Percentiles rank a stretch among this genome's conserved stretches.
Evolutionary conservation across 2,797 vertebrate species (phyloP).

Genomic region (Melanotaenia trifasciata): DNA sequence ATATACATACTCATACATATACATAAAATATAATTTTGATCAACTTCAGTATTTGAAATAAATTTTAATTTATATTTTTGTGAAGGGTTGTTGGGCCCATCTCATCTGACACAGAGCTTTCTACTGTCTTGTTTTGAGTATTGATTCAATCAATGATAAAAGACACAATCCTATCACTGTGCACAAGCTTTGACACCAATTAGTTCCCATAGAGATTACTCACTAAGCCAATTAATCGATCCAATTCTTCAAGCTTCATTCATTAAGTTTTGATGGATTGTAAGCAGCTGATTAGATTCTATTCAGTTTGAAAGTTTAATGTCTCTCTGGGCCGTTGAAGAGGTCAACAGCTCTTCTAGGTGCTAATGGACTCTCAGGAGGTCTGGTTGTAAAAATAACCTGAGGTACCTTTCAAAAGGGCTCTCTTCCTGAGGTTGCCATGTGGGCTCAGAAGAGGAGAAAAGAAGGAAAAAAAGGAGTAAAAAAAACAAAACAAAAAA

Average conservation of each 20-base stretch:
- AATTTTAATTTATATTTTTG: too few species aligned
- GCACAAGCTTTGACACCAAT: conserved; percentile 35
- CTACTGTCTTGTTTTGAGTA: conserved; percentile 32
- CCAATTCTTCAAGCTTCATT: conserved; percentile 29
- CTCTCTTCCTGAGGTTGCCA: conserved; percentile 54
- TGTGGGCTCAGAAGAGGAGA: conserved; percentile 46
- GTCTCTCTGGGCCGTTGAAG: conserved; percentile 39
- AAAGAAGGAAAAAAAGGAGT: conserved; percentile 30
- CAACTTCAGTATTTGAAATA: too few species aligned
- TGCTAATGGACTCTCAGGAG: conserved; percentile 78
- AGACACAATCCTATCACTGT: conserved; percentile 8
- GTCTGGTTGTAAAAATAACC: conserved; percentile 76
- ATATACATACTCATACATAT: too few species aligned
- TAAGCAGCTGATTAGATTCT: conserved; percentile 34
- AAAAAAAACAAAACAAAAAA: conserved; percentile 10
- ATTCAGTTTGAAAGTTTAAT: conserved; percentile 50
- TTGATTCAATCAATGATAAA: conserved; percentile 50
- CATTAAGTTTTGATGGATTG: conserved; percentile 53
- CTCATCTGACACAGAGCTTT: neutral
- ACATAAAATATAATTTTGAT: too few species aligned
- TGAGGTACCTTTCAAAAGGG: conserved; percentile 73
- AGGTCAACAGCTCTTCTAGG: conserved; percentile 65
- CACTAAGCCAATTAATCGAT: conserved; percentile 47
- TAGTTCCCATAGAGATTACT: conserved; percentile 29
- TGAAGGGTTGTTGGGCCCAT: too few species aligned